These are phyloP conservation scores for Galerucella pusilla DNA, from an alignment of 2,888 invertebrate genomes.

Conservation along the genomic window DNA sequence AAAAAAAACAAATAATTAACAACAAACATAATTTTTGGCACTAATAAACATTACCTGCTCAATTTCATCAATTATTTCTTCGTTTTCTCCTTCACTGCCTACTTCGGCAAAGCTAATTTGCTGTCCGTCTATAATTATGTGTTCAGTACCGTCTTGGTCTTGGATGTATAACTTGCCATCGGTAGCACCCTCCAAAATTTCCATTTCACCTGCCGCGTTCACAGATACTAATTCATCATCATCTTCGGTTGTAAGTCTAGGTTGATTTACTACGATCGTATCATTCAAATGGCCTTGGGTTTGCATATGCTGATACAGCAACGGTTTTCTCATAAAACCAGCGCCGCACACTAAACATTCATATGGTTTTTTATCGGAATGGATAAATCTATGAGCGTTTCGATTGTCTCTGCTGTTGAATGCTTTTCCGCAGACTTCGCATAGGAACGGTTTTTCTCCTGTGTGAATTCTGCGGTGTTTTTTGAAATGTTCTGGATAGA, in stretches of 20 bases:
- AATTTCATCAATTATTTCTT: conserved; percentile 53
- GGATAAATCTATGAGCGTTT: conserved; percentile 86
- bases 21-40: not conserved
- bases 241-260: conserved; percentile 71
- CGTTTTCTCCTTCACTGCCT: conserved; percentile 52
- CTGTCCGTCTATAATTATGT: conserved; percentile 63
- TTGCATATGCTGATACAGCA: conserved; percentile 81
- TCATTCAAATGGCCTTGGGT: conserved; percentile 80
- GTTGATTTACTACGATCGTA: conserved; percentile 86
- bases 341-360: conserved; percentile 84
- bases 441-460: conserved; percentile 79
- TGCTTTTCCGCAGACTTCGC: conserved; percentile 80
- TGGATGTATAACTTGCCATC: conserved; percentile 33
- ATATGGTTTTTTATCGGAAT: conserved; percentile 88
- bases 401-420: conserved; percentile 88
- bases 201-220: conserved; percentile 61
- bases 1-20: not conserved
- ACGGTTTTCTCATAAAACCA: conserved; percentile 86
- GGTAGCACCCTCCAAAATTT: conserved; percentile 55
- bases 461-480: conserved; percentile 84
- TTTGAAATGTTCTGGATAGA: conserved; percentile 85
- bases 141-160: conserved; percentile 55
- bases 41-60: conserved; percentile 47
- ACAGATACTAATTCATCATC: conserved; percentile 67
- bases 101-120: conserved; percentile 61